phyloP scores from a whole-genome alignment of 2,888 invertebrate genomes.

The Aporophyla nigra region DNA sequence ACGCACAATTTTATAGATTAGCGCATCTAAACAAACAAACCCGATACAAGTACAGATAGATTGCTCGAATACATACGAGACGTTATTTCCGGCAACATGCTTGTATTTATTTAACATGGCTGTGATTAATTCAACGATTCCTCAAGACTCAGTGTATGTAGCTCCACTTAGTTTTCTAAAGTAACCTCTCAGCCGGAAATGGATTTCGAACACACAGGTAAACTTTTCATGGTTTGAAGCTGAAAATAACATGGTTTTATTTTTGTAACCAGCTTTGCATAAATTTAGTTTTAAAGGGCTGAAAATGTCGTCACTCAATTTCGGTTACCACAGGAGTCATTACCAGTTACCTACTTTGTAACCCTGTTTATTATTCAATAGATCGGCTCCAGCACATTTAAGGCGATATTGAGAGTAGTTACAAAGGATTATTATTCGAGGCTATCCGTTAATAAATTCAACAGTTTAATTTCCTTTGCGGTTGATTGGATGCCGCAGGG shows the following conservation, averaged over 20 bases:
- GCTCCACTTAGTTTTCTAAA: not conserved
- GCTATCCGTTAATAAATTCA: conserved; percentile 81
- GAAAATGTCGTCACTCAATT: not conserved
- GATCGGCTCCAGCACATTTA: conserved; percentile 37
- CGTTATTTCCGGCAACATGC: not conserved
- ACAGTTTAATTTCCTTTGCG: conserved; percentile 86
- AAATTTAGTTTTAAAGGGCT: not conserved
- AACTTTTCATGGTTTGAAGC: not conserved
- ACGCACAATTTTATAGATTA: too few species aligned
- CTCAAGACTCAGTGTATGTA: not conserved
- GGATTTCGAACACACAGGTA: not conserved
- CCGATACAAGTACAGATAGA: too few species aligned
- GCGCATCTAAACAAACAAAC: too few species aligned
- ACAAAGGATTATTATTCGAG: conserved; percentile 73
- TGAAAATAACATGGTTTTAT: not conserved
- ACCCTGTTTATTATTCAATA: conserved; percentile 57
- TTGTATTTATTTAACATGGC: not conserved
- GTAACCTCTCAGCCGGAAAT: not conserved
- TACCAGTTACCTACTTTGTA: conserved; percentile 21
- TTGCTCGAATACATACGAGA: not conserved
- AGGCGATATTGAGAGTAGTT: conserved; percentile 68
- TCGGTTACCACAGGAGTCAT: conserved; percentile 11
- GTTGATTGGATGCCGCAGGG: conserved; percentile 80
- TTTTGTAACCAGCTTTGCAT: too few species aligned
- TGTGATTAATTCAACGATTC: not conserved